Evolutionary conservation across 1,140 invertebrate species (phyloP).

Genomic region (Sinella curviseta): DNA sequence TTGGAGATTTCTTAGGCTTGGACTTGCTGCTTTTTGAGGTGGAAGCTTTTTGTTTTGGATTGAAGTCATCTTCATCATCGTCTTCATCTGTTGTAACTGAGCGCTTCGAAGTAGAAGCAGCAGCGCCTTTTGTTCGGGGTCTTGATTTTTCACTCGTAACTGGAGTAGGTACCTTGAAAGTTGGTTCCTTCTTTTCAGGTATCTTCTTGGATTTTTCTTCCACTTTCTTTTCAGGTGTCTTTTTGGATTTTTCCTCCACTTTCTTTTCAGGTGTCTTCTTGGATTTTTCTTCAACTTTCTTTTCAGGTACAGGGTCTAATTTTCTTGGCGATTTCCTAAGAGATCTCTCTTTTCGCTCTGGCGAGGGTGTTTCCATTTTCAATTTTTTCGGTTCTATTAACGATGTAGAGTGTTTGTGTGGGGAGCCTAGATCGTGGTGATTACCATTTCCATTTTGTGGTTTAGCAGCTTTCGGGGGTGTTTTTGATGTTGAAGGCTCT

Average conservation of each 20-base stretch:
- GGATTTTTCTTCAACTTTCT: slow-evolving; percentile 28
- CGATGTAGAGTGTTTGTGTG: slow-evolving; percentile 13
- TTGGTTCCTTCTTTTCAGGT: slow-evolving; percentile 23
- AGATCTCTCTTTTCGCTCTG: slow-evolving; percentile 57
- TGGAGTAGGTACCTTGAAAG: slow-evolving; percentile 9
- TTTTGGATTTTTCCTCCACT: slow-evolving; percentile 28
- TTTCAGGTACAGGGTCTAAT: background rate
- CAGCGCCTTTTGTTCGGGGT: slow-evolving; percentile 46
- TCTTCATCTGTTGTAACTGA: slow-evolving; percentile 26
- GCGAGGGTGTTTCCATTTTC: background rate
- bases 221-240: slow-evolving; percentile 10
- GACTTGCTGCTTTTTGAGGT: slow-evolving; percentile 50
- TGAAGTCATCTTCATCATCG: slow-evolving; percentile 27
- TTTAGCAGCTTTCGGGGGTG: background rate
- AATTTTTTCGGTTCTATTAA: slow-evolving; percentile 31
- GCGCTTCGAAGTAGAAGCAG: slow-evolving; percentile 29
- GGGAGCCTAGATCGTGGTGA: background rate
- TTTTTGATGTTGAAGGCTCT: background rate
- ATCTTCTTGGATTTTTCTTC: slow-evolving; percentile 24
- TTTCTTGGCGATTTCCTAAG: slow-evolving; percentile 14
- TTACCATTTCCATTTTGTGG: background rate
- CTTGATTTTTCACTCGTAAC: slow-evolving; percentile 46
- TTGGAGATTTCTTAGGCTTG: slow-evolving; percentile 39
- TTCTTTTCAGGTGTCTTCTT: slow-evolving; percentile 9
- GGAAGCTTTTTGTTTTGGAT: slow-evolving; percentile 43